Conservation (phyloP, 2,113 vertebrate species). For the Chlamydotis undulata region DNA sequence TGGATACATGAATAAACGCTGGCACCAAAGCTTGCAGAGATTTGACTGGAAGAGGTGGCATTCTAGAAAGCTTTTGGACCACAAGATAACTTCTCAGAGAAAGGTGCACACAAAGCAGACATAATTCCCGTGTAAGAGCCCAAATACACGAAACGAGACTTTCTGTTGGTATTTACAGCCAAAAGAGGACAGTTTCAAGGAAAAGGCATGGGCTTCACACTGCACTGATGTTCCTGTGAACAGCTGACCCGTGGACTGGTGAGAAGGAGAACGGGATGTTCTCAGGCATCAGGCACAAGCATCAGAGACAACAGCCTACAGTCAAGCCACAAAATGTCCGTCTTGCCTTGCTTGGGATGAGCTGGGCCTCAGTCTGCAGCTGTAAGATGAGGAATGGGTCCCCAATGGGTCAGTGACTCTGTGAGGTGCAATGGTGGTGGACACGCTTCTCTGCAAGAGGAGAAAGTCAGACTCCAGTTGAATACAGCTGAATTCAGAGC, state of each 20-base stretch:
- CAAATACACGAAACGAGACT: not conserved
- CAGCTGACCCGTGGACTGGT: not conserved
- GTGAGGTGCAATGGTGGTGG: too few species aligned
- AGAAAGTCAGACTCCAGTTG: not conserved
- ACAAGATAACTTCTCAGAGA: not conserved
- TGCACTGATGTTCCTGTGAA: too few species aligned
- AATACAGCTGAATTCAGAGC: not conserved
- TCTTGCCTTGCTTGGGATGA: not conserved
- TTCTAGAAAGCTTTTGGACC: not conserved
- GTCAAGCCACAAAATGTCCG: too few species aligned
- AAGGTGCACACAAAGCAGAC: not conserved
- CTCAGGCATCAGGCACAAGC: not conserved
- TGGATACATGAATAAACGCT: not conserved
- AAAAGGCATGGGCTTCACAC: too few species aligned
- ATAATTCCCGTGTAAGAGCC: not conserved
- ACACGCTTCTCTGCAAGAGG: fast-evolving
- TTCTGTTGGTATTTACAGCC: not conserved
- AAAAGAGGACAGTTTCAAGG: not conserved
- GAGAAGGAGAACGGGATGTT: not conserved
- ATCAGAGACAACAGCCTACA: too few species aligned
- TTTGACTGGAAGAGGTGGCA: not conserved
- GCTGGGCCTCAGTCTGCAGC: not conserved
- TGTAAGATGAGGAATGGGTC: not conserved
- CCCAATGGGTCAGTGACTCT: not conserved
- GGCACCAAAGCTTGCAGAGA: not conserved